A percentile compares a stretch with the other conserved stretches of the same genome.
Evolutionary conservation across 2,797 vertebrate species (phyloP).

Genomic region (Phylloscopus collybita): DNA sequence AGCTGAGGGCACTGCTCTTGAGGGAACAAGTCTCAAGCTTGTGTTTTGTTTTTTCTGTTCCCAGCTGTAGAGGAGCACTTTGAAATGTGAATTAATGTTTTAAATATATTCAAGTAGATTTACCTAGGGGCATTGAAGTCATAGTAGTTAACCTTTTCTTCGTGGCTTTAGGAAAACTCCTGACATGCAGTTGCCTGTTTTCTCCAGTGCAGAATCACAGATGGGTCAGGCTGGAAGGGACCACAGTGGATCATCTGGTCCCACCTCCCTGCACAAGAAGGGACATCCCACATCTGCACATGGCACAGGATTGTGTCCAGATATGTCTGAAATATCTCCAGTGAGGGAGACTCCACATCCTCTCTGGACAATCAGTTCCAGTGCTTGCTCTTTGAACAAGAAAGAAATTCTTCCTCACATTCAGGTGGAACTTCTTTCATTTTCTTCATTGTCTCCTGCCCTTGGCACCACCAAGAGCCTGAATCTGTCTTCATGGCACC

Average conservation of each 20-base stretch:
- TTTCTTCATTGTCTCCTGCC: neutral
- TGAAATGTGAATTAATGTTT: neutral
- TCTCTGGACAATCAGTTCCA: too few species aligned
- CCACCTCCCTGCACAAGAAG: neutral
- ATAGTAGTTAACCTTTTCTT: neutral
- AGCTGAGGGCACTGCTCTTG: neutral
- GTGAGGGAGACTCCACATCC: fast-evolving
- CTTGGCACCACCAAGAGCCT: neutral
- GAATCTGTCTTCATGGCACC: neutral
- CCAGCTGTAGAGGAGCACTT: neutral
- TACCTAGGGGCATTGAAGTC: neutral
- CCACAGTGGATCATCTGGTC: neutral
- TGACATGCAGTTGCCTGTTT: neutral
- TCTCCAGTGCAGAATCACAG: neutral
- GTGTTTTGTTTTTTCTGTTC: neutral
- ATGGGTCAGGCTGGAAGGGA: neutral
- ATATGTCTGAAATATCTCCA: neutral
- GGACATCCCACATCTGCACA: neutral
- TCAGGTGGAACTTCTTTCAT: neutral
- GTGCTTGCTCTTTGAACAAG: fast-evolving
- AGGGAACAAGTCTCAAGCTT: neutral
- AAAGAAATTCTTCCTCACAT: neutral
- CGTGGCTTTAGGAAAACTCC: neutral
- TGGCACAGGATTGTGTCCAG: neutral
- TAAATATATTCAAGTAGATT: neutral